These are phyloP conservation scores for Drosophila neotestacea DNA, from an alignment of 2,888 invertebrate species.

Conservation along the genomic window DNA sequence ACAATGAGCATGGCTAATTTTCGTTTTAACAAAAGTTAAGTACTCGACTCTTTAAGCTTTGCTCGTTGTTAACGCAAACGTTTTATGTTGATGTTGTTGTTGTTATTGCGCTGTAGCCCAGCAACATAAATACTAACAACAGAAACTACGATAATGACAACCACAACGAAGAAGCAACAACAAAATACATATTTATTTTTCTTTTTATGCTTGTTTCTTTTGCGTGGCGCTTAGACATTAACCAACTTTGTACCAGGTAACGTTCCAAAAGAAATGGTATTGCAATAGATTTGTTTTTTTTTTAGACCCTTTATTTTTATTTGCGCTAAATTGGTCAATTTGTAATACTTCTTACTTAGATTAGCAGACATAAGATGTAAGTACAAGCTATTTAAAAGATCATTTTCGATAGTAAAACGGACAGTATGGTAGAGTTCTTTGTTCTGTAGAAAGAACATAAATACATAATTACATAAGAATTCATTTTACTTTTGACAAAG, in stretches of 20 bases:
- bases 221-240: slow-evolving; percentile 58
- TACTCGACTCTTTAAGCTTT: slow-evolving; percentile 66
- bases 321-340: slow-evolving; percentile 47
- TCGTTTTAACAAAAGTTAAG: slow-evolving; percentile 76
- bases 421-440: background rate
- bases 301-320: background rate
- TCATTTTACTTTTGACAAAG: background rate
- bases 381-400: slow-evolving; percentile 18
- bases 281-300: slow-evolving; percentile 24
- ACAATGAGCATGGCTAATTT: slow-evolving; percentile 78
- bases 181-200: slow-evolving; percentile 28
- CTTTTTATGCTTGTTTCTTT: slow-evolving; percentile 33
- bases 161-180: slow-evolving; percentile 36
- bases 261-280: slow-evolving; percentile 35
- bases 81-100: slow-evolving; percentile 38
- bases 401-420: background rate
- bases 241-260: slow-evolving; percentile 32
- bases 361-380: slow-evolving; percentile 33
- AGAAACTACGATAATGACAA: slow-evolving; percentile 20
- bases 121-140: slow-evolving; percentile 40
- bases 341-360: slow-evolving; percentile 27
- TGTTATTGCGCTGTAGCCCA: slow-evolving; percentile 30
- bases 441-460: background rate
- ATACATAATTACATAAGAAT: background rate
- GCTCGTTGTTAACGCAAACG: slow-evolving; percentile 65